Evolutionary conservation across 1,140 invertebrate species (phyloP), one percentile per base, ranked within the genome.

Genomic region (Chelonus insularis): DNA sequence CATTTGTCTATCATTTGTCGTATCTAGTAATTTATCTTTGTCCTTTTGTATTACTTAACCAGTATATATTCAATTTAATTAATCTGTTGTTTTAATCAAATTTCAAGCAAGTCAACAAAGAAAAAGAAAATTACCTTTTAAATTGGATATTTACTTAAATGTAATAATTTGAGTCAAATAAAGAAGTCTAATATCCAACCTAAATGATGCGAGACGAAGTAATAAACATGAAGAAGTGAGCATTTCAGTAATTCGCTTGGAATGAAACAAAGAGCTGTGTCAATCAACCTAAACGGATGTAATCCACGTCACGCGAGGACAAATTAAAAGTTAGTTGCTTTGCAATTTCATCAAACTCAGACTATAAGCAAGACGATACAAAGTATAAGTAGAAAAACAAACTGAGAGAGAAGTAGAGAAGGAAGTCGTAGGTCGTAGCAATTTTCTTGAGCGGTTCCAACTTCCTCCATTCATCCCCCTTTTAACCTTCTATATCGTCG

Each of bases 271-370:
- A 62, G 56, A 62, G 63, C 65, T 62, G 66, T 69, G 72, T 73
- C 72, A 73, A 75, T 74, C 72, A 68, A 68, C 67, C 68, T 65
- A 60, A 61, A 68, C 67, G 70, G 69, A 69, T 67, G 72, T 73
- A 73, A 75, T 77, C 75, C 72, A 64, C 66, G 70, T 75, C 75
- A 74, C 73, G 73, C 70, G 63, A 74, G 71, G 72, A 73, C 72
- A 76, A 76, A 76, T 76, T 75, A 74, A 77, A 75, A 77, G 70
- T 74, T 76, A 69, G 74, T 71, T 72, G 72, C 69, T 76, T 74
- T 75, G 74, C 71, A 74, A 73, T 77, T 69, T 77, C 73, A 72
- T 73, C 68, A 74, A 72, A 71, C 65, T 66, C 37, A 37, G 25
- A 32, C 41, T n/a, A 32, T 21, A 43, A 43, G 41, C 18, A 18